Base-by-base conservation (phyloP, 2,888 invertebrate genomes). In the Tolmerus cingulatus region DNA sequence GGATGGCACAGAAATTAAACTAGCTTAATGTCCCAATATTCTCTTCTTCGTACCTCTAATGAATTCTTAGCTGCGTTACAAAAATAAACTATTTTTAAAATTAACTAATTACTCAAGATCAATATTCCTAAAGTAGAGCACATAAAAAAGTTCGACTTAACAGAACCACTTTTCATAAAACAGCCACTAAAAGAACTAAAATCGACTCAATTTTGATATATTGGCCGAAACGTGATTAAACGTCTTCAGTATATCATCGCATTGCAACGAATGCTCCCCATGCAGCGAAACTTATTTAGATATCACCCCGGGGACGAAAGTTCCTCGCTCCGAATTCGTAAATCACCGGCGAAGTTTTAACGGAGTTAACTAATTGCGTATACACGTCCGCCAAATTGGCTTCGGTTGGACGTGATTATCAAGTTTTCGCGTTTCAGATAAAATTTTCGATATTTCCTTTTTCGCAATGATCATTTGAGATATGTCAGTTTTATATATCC, bases 341-440 rank as follows among this genome's bases (percentile, higher is more conserved):
- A 82, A 82, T 82, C 82, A 82, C 51, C 82, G 57, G 19, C 46
- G 40, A 82, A 82, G 82, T 82, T 82, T 82, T 82, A 82, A 82
- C 82, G 9, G 37, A 82, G 82, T 82, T 57, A 82, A 82, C 82
- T 82, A 82, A 82, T 82, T 82, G 82, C 82, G 57, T 82, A 82
- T 66, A 82, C 82, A 82, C 82, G 82, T 82, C 66, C 19, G 37
- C 55, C 34, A 82, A 82, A 82, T 82, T 57, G 82, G 57, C 66
- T 55, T 66, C 66, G 66, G 51, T 66, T 66, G 66, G 66, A 82
- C 57, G 82, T 51, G 82, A 57, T 82, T 82, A 82, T 57, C 30
- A 16, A 27, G 82, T 82, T 82, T 66, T 66, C 19, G 66, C 66
- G 66, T 66, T 23, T 66, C 66, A 19, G 12, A 27, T 66, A 66